Base-by-base conservation (phyloP, 2,113 vertebrate species). In the Corynorhinus townsendii region DNA sequence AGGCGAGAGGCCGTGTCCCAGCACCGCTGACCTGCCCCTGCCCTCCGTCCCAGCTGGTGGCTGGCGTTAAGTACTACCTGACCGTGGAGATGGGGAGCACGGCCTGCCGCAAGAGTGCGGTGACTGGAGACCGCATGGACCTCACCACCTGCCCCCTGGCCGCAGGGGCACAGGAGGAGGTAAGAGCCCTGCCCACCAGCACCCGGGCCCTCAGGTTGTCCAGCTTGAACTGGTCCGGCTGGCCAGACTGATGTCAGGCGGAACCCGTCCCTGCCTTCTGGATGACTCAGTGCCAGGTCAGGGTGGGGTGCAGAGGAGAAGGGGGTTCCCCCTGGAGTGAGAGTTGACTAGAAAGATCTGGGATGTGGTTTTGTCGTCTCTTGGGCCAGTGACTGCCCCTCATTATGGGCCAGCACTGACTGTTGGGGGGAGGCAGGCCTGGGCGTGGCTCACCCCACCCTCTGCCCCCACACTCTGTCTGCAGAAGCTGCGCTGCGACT, bases 51-150 rank as follows among this genome's bases (percentile, higher is more conserved):
- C 80, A 99, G 99, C 90, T 99, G 95, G 99, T 99, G 49, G 98
- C 99, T 20, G 99, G 99, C 4, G n/a, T 99, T 69, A 98, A 98
- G 68, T 99, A 99, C 98, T 98, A 96, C 73, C 97, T 99, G 86
- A 98, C 98, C 0, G 89, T 98, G 91, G 98, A 99, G 80, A 96
- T 99, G 91, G 98, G 98, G 49, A 99, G 98, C 96, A 99, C 99
- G 0, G 96, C 98, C 33, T 99, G 99, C 68, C 98, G 98, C 94
- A 99, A 99, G 96, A 92, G 76, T 96, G 52, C 88, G 43, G 49
- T 95, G 96, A 26, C 89, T 10, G 68, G 89, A 86, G 68, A 96
- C 24, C 66, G 97, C 62, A 96, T 99, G 64, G 98, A 98, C 95
- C 96, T 98, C 3, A 98, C 99, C 91, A 28, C 96, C 72, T 97